Conservation (phyloP, 2,113 vertebrate species). For the Cygnus buccinator region DNA sequence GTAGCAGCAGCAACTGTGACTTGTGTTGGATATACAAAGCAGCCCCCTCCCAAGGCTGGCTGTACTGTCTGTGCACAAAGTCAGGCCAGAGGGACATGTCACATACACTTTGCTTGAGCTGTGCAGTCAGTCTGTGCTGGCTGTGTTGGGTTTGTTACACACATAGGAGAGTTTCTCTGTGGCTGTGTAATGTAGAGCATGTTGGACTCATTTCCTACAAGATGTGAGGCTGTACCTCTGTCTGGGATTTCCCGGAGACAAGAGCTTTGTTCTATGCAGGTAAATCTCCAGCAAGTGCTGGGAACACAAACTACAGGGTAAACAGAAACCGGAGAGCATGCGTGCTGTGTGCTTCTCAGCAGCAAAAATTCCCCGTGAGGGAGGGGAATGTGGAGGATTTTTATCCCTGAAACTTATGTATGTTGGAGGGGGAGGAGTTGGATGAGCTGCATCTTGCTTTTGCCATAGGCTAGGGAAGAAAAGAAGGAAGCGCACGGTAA, state of each 20-base stretch:
- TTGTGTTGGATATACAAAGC: too few relatives aligned
- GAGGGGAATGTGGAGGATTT: background rate
- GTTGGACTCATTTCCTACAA: background rate
- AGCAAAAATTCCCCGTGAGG: background rate
- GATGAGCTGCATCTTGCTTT: accelerated
- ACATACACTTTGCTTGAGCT: too few relatives aligned
- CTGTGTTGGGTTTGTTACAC: background rate
- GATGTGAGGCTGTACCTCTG: accelerated
- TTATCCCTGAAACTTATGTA: accelerated
- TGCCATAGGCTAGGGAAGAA: background rate
- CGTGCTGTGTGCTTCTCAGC: accelerated
- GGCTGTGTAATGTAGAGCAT: too few relatives aligned
- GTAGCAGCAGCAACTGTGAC: background rate
- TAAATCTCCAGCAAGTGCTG: background rate
- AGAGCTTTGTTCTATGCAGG: background rate
- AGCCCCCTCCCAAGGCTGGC: background rate
- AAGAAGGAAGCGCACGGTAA: background rate
- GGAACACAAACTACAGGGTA: background rate
- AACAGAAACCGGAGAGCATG: background rate
- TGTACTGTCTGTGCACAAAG: accelerated
- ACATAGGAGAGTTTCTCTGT: background rate
- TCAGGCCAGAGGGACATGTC: background rate
- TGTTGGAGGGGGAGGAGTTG: background rate
- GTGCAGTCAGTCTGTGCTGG: background rate
- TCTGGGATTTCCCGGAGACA: background rate